Conservation (phyloP, 2,888 invertebrate species). For the Drosophila yooni region DNA sequence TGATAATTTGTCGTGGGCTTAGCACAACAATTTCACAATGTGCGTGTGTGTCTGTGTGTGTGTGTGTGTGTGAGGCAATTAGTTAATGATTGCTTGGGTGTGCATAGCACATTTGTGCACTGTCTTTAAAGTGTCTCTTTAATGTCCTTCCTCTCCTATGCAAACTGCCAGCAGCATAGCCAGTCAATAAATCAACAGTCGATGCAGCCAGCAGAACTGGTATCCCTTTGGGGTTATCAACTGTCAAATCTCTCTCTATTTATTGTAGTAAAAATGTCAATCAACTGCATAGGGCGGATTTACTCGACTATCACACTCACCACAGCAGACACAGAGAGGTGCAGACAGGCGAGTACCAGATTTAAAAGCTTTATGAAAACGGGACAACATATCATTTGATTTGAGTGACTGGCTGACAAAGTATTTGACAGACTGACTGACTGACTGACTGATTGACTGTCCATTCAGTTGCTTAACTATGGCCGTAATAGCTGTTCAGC, state of each 20-base stretch:
- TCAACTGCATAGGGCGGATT: slow-evolving; percentile 61
- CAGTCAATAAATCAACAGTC: slow-evolving; percentile 51
- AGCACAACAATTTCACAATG: slow-evolving; percentile 6
- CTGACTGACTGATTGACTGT: slow-evolving; percentile 56
- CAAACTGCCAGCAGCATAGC: slow-evolving; percentile 23
- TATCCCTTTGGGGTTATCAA: slow-evolving; percentile 40
- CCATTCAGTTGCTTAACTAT: slow-evolving; percentile 36
- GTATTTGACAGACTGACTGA: slow-evolving; percentile 62
- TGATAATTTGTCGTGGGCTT: slow-evolving; percentile 52
- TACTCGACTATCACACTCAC: slow-evolving; percentile 14
- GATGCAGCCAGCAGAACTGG: slow-evolving; percentile 20
- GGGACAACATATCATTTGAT: slow-evolving; percentile 35
- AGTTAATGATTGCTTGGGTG: slow-evolving; percentile 49
- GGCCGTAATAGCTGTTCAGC: slow-evolving; percentile 25
- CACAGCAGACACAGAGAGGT: slow-evolving; percentile 17
- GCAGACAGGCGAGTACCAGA: slow-evolving; percentile 51
- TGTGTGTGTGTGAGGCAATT: slow-evolving; percentile 39
- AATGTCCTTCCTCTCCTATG: background rate
- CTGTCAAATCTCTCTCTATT: slow-evolving; percentile 54
- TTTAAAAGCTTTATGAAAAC: slow-evolving; percentile 63
- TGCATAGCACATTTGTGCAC: slow-evolving; percentile 1
- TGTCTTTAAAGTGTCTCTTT: slow-evolving; percentile 33
- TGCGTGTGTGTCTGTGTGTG: slow-evolving; percentile 8
- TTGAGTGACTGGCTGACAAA: slow-evolving; percentile 54
- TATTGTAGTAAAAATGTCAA: slow-evolving; percentile 76